These are phyloP conservation scores for Entosphenus tridentatus DNA, from an alignment of 2,113 vertebrate genomes.

Conservation along the genomic window DNA sequence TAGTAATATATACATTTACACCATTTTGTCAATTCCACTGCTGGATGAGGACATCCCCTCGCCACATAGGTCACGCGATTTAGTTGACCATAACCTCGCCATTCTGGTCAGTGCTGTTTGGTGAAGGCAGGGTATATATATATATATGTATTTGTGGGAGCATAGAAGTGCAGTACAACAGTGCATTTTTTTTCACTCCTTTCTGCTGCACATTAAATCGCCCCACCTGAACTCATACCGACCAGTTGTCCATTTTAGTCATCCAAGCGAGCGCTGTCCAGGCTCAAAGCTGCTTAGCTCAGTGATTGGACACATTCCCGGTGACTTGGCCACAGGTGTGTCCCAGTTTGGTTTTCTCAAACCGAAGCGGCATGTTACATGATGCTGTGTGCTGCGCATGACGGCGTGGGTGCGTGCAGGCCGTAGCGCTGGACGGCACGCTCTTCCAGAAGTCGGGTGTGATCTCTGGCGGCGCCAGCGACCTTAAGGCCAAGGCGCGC, in stretches of 20 bases:
- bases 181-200: too few species aligned
- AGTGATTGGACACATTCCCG: background rate
- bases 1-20: too few species aligned
- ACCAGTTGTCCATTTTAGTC: background rate
- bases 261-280: background rate
- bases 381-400: background rate
- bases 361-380: background rate
- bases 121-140: too few species aligned
- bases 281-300: background rate
- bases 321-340: background rate
- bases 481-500: conserved; percentile 49
- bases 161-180: too few species aligned
- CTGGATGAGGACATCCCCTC: too few species aligned
- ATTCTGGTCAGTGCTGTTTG: too few species aligned
- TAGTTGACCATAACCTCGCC: too few species aligned
- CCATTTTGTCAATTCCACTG: too few species aligned
- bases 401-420: conserved; percentile 22
- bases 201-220: too few species aligned
- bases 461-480: conserved; percentile 68
- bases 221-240: background rate
- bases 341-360: background rate
- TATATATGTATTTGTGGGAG: too few species aligned
- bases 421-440: conserved; percentile 70
- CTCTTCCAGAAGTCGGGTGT: conserved; percentile 72
- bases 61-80: too few species aligned